These are phyloP conservation scores for Montifringilla adamsi DNA, from an alignment of 2,113 vertebrate genomes.

Conservation along the genomic window DNA sequence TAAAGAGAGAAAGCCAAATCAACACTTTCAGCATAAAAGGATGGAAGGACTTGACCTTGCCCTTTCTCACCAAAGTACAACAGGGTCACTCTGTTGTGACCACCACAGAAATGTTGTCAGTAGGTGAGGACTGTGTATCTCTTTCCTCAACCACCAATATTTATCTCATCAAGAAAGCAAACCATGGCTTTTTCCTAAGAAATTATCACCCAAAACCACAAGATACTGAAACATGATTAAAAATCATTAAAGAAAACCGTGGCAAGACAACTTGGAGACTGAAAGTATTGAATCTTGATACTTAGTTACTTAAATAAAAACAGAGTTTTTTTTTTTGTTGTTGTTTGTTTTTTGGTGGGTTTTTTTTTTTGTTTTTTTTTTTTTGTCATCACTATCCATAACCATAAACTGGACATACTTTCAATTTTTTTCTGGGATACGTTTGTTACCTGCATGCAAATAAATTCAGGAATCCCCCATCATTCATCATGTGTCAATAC, in stretches of 20 bases:
- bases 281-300: background rate
- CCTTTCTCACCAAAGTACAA: background rate
- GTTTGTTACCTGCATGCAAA: background rate
- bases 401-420: background rate
- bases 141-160: background rate
- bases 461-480: background rate
- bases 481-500: background rate
- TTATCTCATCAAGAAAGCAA: background rate
- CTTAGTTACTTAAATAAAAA: background rate
- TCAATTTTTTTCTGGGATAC: background rate
- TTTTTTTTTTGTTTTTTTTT: too few relatives aligned
- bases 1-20: background rate
- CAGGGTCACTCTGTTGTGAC: background rate
- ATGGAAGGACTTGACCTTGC: background rate
- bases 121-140: background rate
- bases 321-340: background rate
- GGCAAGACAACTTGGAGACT: background rate
- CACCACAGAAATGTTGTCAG: accelerated
- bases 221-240: background rate
- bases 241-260: background rate
- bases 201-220: accelerated
- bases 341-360: too few relatives aligned
- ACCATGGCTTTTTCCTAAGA: background rate
- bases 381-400: background rate
- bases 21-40: background rate